Evolutionary conservation across 2,888 invertebrate genomes (phyloP).

Genomic region (Junonia oenone): DNA sequence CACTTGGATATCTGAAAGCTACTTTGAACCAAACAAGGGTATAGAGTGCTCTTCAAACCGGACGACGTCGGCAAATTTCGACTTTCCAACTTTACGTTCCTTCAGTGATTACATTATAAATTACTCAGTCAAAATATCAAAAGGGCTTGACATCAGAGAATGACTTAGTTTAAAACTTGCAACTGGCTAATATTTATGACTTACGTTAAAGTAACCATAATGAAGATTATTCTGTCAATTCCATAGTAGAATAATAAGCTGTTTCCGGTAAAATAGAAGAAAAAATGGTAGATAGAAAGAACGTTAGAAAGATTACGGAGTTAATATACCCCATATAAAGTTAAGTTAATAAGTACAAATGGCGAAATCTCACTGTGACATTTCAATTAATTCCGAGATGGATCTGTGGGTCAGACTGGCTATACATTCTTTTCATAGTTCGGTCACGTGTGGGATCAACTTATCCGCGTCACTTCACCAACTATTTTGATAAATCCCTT

Average conservation of each 20-base stretch:
- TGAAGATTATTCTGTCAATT: no score
- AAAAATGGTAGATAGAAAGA: background rate
- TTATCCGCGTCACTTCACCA: slow-evolving; percentile 3
- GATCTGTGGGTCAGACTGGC: background rate
- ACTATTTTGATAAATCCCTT: slow-evolving; percentile 10
- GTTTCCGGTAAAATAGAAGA: no score
- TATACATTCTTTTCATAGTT: background rate
- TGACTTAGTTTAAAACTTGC: background rate
- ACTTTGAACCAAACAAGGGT: slow-evolving; percentile 8
- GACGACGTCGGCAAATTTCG: background rate
- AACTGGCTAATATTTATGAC: no score
- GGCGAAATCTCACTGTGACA: background rate
- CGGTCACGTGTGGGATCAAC: slow-evolving; percentile 29
- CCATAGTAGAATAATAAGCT: no score
- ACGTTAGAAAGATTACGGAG: background rate
- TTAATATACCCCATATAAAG: background rate
- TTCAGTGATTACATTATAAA: background rate
- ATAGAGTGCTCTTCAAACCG: background rate
- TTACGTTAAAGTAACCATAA: no score
- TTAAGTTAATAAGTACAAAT: background rate
- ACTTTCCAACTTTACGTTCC: background rate
- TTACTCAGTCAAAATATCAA: background rate
- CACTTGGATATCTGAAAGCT: slow-evolving; percentile 8
- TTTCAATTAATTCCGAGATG: background rate
- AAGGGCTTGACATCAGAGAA: background rate